A percentile compares a stretch with the other conserved stretches of the same genome.
Evolutionary conservation across 2,888 invertebrate genomes (phyloP).

Genomic region (Pristionchus fissidentatus): DNA sequence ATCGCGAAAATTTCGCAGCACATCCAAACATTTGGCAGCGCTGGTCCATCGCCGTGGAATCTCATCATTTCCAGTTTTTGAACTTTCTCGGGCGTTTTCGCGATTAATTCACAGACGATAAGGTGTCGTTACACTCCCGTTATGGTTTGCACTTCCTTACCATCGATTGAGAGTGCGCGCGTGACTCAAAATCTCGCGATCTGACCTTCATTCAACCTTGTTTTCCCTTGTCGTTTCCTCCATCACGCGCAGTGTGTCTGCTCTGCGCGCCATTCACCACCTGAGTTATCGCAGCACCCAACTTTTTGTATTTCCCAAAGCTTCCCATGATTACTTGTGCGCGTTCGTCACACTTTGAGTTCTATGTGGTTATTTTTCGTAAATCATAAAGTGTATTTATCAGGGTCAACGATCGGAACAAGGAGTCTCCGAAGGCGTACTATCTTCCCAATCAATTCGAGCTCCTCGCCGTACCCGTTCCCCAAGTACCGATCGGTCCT

Average conservation of each 20-base stretch:
- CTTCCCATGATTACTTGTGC: no score
- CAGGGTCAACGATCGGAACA: background rate
- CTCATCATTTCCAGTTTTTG: constrained; percentile 48
- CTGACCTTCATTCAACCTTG: constrained; percentile 33
- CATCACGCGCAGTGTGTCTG: background rate
- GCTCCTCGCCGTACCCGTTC: background rate
- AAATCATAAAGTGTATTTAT: background rate
- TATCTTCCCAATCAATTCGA: background rate
- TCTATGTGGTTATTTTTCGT: background rate
- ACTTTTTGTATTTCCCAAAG: background rate
- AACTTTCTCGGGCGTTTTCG: background rate
- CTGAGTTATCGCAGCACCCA: no score
- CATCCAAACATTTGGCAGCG: background rate
- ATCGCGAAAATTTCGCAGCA: background rate
- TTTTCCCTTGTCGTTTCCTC: constrained; percentile 11
- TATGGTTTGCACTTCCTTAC: background rate
- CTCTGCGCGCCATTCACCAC: background rate
- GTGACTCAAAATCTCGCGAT: background rate
- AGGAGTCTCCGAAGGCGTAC: background rate
- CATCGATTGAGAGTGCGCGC: no score
- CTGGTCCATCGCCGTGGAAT: background rate
- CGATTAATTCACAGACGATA: background rate
- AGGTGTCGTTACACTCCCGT: background rate
- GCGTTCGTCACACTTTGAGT: background rate
- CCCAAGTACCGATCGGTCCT: background rate